These are phyloP conservation scores for Macrotrachela quadricornifera DNA, from an alignment of 1,140 invertebrate genomes.

Conservation along the genomic window DNA sequence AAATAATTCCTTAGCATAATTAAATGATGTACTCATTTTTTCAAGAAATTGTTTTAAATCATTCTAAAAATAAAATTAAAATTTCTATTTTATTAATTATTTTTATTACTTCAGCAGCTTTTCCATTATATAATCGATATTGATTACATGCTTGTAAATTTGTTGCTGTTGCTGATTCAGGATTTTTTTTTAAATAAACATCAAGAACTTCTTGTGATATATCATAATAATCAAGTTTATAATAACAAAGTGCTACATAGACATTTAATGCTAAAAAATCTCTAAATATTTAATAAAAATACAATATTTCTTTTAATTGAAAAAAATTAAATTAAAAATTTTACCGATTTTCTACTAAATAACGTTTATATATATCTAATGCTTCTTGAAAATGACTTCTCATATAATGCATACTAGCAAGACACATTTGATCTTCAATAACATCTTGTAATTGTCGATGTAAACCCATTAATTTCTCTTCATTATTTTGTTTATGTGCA, in stretches of 20 bases:
- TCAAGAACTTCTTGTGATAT: constrained; percentile 59
- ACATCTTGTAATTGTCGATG: constrained; percentile 63
- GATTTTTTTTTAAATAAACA: constrained; percentile 70
- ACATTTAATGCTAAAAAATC: constrained; percentile 81
- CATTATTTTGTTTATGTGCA: constrained; percentile 72
- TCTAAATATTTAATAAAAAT: constrained; percentile 35
- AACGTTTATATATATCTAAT: constrained; percentile 90
- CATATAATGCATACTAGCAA: constrained; percentile 87
- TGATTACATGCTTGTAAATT: constrained; percentile 79
- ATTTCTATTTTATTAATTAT: not conserved
- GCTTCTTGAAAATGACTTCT: constrained; percentile 89
- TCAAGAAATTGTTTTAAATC: constrained; percentile 39
- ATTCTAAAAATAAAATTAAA: constrained; percentile 23
- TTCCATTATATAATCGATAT: constrained; percentile 73
- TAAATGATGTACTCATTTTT: constrained; percentile 50
- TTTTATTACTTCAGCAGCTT: constrained; percentile 50
- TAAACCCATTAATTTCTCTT: constrained; percentile 53
- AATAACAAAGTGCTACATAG: constrained; percentile 89
- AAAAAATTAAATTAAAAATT: too few relatives aligned
- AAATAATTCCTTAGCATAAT: constrained; percentile 72
- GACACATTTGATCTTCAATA: constrained; percentile 74
- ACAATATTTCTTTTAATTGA: not conserved
- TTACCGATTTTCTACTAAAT: constrained; percentile 44
- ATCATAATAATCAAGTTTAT: constrained; percentile 67
- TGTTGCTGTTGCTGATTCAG: constrained; percentile 48